Base-by-base conservation (phyloP, 2,888 invertebrate species). In the Microctonus hyperodae region DNA sequence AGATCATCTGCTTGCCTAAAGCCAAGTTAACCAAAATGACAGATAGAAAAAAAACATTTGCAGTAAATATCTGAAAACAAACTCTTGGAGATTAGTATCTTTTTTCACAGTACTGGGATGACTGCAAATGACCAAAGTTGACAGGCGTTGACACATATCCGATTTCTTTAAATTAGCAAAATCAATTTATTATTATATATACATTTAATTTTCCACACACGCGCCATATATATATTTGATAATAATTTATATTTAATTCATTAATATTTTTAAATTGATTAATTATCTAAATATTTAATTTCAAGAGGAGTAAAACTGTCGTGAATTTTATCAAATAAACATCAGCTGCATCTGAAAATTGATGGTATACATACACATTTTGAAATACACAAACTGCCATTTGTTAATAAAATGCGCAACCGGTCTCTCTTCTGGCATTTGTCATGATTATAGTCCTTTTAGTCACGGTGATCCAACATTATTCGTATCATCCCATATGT, bases 391-490 rank as follows among this genome's bases (percentile, higher is more conserved):
- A 4, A 44, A 44, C 20, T 16, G 28, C 53, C 37, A 35, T 33
- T 35, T 40, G 51, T 59, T 63, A 58, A 48, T 58, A 63, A 65
- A 68, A 72, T 68, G n/a, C n/a, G 55, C 64, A 69, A 72, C 72
- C 69, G 67, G 69, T 67, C 16, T n/a, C 16, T 44, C 44, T 44
- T 59, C 60, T 68, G 73, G 74, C 81, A 81, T 81, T 81, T 81
- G 79, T 81, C 81, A 81, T 78, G 81, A 81, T 81, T 81, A n/a
- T n/a, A 81, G 80, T 75, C 78, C 75, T 77, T 80, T 81, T 81
- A 79, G 81, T 81, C 79, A 81, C 77, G 79, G 77, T 78, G 76
- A 76, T 75, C 77, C 76, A 71, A 72, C 76, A 71, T 76, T 77
- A 76, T 75, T 72, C 75, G 65, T 70, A 71, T 70, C 69, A 58